Evolutionary conservation across 1,140 invertebrate genomes (phyloP).

Genomic region (roundworm (Caenorhabditis elegans)): DNA sequence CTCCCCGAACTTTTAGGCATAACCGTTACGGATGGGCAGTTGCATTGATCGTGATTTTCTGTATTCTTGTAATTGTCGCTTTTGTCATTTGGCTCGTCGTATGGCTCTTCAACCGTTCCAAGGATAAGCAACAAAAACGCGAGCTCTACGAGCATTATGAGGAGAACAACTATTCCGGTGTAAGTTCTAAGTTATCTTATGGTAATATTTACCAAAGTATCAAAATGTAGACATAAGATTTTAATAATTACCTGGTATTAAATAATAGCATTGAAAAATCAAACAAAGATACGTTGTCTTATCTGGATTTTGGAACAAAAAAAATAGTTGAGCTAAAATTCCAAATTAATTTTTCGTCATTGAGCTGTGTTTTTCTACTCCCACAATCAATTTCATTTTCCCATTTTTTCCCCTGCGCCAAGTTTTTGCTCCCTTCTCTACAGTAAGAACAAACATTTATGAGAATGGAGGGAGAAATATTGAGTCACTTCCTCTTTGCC

Average conservation of each 20-base stretch:
- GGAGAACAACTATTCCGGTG: slow-evolving; percentile 22
- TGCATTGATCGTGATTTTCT: slow-evolving; percentile 51
- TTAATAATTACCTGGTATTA: too few relatives aligned
- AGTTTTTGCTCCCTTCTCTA: neutral
- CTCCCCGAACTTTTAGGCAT: slow-evolving; percentile 35
- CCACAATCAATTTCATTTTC: neutral
- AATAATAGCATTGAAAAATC: too few relatives aligned
- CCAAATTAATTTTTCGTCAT: too few relatives aligned
- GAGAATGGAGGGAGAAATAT: neutral
- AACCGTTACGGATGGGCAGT: slow-evolving; percentile 50
- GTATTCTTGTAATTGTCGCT: slow-evolving; percentile 45
- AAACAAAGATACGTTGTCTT: too few relatives aligned
- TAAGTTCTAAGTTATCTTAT: neutral
- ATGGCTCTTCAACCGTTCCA: slow-evolving; percentile 48
- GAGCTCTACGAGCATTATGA: slow-evolving; percentile 24
- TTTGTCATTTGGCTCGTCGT: slow-evolving; percentile 44
- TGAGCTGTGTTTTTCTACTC: too few relatives aligned
- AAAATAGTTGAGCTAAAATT: too few relatives aligned
- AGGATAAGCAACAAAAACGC: slow-evolving; percentile 41
- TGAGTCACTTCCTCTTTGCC: slow-evolving; percentile 28
- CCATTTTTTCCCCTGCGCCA: neutral
- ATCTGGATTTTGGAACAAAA: too few relatives aligned
- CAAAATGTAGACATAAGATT: too few relatives aligned
- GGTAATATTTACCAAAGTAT: too few relatives aligned
- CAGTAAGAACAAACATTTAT: neutral